Conservation (phyloP, 2,113 vertebrate genomes). For the Tetraodon nigroviridis region DNA sequence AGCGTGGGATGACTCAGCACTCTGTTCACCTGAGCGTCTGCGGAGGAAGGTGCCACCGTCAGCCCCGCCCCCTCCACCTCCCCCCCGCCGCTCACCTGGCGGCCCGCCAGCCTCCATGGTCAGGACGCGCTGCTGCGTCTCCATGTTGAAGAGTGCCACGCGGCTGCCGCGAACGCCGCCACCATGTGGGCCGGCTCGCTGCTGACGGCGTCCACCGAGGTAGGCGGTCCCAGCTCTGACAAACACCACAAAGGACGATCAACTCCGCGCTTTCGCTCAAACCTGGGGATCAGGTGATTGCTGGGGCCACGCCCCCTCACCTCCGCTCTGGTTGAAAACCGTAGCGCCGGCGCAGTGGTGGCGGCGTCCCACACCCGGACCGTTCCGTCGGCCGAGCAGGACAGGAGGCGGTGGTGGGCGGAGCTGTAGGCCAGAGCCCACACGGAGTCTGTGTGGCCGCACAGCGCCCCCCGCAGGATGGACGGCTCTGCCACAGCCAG, state of each 20-base stretch:
- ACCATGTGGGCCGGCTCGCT: constrained; percentile 92
- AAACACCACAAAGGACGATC: background rate
- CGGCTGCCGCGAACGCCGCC: constrained; percentile 86
- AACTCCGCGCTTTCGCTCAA: background rate
- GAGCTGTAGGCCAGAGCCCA: constrained; percentile 91
- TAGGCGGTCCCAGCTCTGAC: constrained; percentile 86
- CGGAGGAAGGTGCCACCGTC: too few relatives aligned
- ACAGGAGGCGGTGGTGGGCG: constrained; percentile 84
- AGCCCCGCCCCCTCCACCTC: background rate
- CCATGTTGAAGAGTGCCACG: constrained; percentile 92
- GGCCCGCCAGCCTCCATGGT: constrained; percentile 81
- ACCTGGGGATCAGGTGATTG: too few relatives aligned
- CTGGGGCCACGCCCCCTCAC: constrained; percentile 59
- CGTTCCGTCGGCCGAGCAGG: constrained; percentile 90
- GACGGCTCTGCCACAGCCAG: constrained; percentile 84
- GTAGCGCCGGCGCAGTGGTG: constrained; percentile 78
- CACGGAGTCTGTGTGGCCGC: constrained; percentile 85
- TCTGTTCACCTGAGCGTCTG: constrained; percentile 85
- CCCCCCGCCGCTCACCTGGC: constrained; percentile 66
- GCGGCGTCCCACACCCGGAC: constrained; percentile 86
- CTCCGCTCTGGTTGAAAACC: constrained; percentile 85
- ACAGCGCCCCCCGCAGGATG: constrained; percentile 83
- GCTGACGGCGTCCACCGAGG: constrained; percentile 90
- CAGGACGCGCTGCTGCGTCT: constrained; percentile 88
- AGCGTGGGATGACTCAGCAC: constrained; percentile 95